Base-by-base conservation (phyloP, 1,140 invertebrate genomes). In the Formica exsecta region DNA sequence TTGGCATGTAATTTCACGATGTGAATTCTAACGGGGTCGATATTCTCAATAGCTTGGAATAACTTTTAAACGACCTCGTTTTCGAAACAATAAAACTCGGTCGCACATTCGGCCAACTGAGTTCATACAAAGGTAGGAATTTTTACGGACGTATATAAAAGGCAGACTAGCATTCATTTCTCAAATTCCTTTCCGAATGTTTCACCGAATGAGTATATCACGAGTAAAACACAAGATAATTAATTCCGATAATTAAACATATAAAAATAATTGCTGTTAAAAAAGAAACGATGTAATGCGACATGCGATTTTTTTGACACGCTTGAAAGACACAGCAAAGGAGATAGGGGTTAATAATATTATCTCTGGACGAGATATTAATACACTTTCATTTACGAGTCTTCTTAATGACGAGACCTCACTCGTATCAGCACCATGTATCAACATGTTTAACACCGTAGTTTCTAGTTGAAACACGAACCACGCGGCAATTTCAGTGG, bases 391-490 rank as follows among this genome's bases (percentile, higher is more conserved):
- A 19, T 80, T 70, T 54, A n/a, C 7, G 22, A 54, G 41, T 81
- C 61, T 81, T 81, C 25, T 38, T 51, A n/a, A 48, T 38, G 38
- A 29, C 54, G 29, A 25, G 38, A 32, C 32, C 38, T 25, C 44
- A 61, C 25, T 74, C 68, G 11, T 74, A 62, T 71, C 38, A 61
- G 48, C 32, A 59, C 13, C 29, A 29, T 62, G 66, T 59, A 81
- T 71, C 41, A 73, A 25, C 79, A 9, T 54, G 54, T 83, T 83
- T 83, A 83, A 83, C 44, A 61, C 22, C 54, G 54, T 25, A 83
- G 54, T 70, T 80, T 71, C 77, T 41, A 80, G 79, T 83, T 83
- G 79, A 74, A 83, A 74, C 79, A 62, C 68, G 68, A 81, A 68
- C 66, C 54, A 61, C 66, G 54, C 54, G 16, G 68, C 68, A 74